phyloP scores from a whole-genome alignment of 2,797 vertebrate genomes.

The Margarornis squamiger region DNA sequence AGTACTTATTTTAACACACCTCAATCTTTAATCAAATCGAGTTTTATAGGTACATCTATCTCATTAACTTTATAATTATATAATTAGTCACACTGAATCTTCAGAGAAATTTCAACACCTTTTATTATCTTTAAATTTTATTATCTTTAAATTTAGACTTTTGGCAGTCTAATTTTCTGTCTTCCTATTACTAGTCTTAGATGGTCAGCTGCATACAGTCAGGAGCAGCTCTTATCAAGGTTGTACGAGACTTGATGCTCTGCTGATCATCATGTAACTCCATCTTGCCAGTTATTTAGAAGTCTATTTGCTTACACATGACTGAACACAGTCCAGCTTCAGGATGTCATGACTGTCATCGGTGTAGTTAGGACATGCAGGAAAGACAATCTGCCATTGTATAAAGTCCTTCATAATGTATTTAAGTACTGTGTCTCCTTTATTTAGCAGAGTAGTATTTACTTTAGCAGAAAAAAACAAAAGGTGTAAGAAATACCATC shows the following conservation, averaged over 20 bases:
- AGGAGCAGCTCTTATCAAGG: slow-evolving; percentile 16
- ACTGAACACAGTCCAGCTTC: slow-evolving; percentile 6
- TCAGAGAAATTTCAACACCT: not conserved
- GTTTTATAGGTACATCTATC: not conserved
- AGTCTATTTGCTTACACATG: not conserved
- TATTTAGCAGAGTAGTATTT: not conserved
- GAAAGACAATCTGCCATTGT: not conserved
- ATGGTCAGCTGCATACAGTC: slow-evolving; percentile 19
- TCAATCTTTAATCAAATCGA: not conserved
- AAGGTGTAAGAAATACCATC: not conserved
- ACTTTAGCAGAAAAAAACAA: not conserved
- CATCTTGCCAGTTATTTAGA: not conserved
- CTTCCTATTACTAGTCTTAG: not conserved
- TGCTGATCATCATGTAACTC: not conserved
- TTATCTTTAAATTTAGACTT: slow-evolving; percentile 29
- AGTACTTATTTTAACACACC: not conserved
- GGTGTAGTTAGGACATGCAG: not conserved
- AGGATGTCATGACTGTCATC: not conserved
- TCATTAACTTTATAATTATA: not conserved
- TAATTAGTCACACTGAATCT: not conserved
- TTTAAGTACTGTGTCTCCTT: not conserved
- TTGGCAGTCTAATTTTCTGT: slow-evolving; percentile 48
- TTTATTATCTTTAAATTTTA: slow-evolving; percentile 38
- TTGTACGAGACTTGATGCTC: not conserved
- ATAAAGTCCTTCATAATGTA: not conserved